Conservation (phyloP, 2,113 vertebrate genomes). For the Elaphurus davidianus region DNA sequence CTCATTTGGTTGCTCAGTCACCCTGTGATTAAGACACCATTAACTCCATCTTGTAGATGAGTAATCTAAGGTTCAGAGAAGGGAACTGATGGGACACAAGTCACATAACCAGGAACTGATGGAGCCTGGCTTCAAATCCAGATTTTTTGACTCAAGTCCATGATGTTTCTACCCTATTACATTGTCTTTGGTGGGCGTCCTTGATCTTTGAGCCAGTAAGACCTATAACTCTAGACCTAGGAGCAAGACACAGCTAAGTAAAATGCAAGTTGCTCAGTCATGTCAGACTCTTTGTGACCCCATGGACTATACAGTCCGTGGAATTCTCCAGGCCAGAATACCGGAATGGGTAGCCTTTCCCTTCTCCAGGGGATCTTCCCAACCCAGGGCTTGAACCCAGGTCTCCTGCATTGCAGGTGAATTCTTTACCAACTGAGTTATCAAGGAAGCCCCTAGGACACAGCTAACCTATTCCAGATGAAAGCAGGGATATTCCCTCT, state of each 20-base stretch:
- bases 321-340: neutral
- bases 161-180: neutral
- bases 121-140: neutral
- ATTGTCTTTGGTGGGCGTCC: neutral
- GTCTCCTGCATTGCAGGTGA: neutral
- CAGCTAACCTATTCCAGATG: neutral
- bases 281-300: neutral
- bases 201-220: neutral
- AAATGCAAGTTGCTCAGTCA: fast-evolving
- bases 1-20: neutral
- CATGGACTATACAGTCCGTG: neutral
- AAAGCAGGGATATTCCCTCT: no score
- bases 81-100: neutral
- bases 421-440: neutral
- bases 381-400: neutral
- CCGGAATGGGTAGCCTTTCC: neutral
- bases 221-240: neutral
- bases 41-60: neutral
- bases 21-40: neutral
- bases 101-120: neutral
- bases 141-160: neutral
- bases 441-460: neutral
- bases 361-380: neutral
- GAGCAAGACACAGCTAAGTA: neutral
- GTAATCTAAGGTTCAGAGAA: neutral